Evolutionary conservation across 2,797 vertebrate species (phyloP), one percentile per base, ranked within the genome.

Genomic region (Furcifer pardalis): DNA sequence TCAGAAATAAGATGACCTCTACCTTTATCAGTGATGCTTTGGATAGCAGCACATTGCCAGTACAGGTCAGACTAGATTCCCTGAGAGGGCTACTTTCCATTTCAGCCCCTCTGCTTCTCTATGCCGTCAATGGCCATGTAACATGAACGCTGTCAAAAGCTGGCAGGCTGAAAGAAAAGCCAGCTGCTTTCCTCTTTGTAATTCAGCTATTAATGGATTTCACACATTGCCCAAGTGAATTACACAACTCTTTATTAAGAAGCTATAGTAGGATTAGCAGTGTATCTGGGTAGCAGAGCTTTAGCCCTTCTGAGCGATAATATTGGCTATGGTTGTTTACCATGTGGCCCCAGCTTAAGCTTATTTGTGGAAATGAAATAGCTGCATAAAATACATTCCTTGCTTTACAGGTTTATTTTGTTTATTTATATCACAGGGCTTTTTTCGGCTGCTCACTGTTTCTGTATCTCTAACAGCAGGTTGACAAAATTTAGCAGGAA

Each of bases 151-250:
- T 3, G 49, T 59, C 30, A 42, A 60, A 84, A 84, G 63, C 52
- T 71, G 75, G 63, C 74, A 77, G 63, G 19, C 80, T 73, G 37
- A 30, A 56, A 69, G 56, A 69, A 81, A 42, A 35, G 44, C 23
- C 79, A 63, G 77, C 59, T 79, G 42, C 62, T 83, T 32, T 44
- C 49, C 62, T 40, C 44, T 63, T 79, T 74, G 60, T 79, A 75
- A 66, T 65, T 66, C 69, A 46, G 40, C 65, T 72, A 69, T 84
- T 84, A 78, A 46, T 52, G 77, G 60, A 65, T 73, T 56, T 79
- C 49, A 85, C 83, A 52, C 66, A 65, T 84, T 63, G 60, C 69
- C 60, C 77, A 85, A 80, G 44, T 80, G 77, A 80, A 85, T 80
- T 75, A 66, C 79, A 71, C 69, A 79, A 66, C 71, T 74, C 35